Evolutionary conservation across 2,113 vertebrate genomes (phyloP).

Genomic region (Alosa alosa): DNA sequence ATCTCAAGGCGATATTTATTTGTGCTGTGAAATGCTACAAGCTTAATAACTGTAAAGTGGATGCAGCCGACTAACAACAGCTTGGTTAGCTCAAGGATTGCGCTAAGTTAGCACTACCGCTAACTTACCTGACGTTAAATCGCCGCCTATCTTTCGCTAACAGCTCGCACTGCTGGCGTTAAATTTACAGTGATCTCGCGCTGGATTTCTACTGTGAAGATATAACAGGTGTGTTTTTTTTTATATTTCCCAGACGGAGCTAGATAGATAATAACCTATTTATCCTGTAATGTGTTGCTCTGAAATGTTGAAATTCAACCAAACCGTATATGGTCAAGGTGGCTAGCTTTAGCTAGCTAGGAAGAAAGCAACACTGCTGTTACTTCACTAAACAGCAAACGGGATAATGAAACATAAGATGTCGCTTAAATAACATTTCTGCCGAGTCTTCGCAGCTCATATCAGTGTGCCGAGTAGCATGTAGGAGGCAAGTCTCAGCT

Average conservation of each 20-base stretch:
- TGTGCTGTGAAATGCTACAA: not conserved
- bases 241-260: not conserved
- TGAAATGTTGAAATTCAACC: not conserved
- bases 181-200: not conserved
- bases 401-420: not conserved
- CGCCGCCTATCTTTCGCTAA: not conserved
- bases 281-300: not conserved
- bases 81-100: not conserved
- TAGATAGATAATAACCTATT: not conserved
- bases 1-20: not conserved
- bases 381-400: not conserved
- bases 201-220: not conserved
- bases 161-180: not conserved
- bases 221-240: not conserved
- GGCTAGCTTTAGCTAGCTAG: constrained; percentile 4
- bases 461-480: not conserved
- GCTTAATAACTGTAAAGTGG: not conserved
- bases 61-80: not conserved
- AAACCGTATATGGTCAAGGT: not conserved
- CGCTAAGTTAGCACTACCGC: not conserved
- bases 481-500: no score
- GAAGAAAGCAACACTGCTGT: not conserved
- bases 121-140: not conserved
- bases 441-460: not conserved
- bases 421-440: not conserved